These are phyloP conservation scores for Bombus waltoni DNA, from an alignment of 1,140 invertebrate species.

Conservation along the genomic window DNA sequence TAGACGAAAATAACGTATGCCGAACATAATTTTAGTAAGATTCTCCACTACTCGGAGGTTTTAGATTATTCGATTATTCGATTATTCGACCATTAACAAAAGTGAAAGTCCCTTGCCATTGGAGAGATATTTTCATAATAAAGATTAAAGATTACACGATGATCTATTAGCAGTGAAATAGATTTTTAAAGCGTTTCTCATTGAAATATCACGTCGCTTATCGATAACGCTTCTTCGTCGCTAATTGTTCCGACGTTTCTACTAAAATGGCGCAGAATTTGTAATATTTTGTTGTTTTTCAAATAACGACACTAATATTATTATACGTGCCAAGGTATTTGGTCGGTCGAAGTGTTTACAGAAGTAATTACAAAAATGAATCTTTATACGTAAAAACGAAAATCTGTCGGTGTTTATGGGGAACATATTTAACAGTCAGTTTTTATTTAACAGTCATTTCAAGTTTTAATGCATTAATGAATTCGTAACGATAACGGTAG, in stretches of 20 bases:
- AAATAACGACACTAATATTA: no score
- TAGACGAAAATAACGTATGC: neutral
- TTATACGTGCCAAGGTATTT: no score
- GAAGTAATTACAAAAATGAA: neutral
- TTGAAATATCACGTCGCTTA: neutral
- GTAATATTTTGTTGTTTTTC: no score
- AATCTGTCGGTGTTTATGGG: neutral
- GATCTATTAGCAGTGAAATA: neutral
- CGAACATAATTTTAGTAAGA: neutral
- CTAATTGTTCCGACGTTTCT: neutral
- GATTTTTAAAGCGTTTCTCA: neutral
- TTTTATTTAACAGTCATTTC: neutral
- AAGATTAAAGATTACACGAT: neutral
- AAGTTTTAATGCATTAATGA: neutral
- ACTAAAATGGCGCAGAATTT: neutral
- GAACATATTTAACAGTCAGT: neutral
- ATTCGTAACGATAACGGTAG: neutral
- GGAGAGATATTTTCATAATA: constrained; percentile 26
- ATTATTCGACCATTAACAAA: constrained; percentile 39
- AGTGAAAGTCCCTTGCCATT: constrained; percentile 40
- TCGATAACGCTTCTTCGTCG: neutral
- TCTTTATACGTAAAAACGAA: neutral
- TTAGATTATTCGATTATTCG: constrained; percentile 33
- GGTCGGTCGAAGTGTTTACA: no score
- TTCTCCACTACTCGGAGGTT: neutral